Conservation (phyloP, 2,797 vertebrate genomes). For the Paramormyrops hopkinsi region DNA sequence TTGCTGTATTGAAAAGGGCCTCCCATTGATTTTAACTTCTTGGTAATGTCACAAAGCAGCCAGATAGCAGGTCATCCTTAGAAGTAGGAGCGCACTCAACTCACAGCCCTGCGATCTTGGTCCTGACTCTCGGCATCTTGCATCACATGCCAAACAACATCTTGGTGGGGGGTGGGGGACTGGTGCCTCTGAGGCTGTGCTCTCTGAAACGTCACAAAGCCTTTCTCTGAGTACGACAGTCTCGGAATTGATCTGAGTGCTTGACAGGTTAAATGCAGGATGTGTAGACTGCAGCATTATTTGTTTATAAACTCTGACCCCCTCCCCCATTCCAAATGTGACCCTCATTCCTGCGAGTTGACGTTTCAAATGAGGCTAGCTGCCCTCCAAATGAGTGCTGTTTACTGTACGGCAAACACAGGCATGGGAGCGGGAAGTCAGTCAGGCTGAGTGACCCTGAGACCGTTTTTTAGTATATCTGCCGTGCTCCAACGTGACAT, state of each 20-base stretch:
- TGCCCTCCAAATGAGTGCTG: not conserved
- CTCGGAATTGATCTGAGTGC: not conserved
- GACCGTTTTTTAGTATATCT: not conserved
- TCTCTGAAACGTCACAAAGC: not conserved
- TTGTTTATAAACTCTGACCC: not conserved
- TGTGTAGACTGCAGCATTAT: not conserved
- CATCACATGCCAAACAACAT: not conserved
- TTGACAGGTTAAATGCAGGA: not conserved
- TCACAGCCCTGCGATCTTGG: not conserved
- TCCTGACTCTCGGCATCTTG: not conserved
- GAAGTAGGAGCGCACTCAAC: not conserved
- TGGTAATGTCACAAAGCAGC: constrained; percentile 3
- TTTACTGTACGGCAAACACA: not conserved
- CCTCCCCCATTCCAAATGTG: not conserved
- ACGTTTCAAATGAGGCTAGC: not conserved
- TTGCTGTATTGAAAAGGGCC: constrained; percentile 3
- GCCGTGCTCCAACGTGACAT: not conserved
- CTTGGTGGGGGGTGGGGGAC: not conserved
- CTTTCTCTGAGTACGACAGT: not conserved
- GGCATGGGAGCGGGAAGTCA: too few species aligned
- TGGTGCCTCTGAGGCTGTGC: not conserved
- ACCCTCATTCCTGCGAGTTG: not conserved
- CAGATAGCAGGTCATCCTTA: not conserved
- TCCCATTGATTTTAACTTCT: constrained; percentile 10
- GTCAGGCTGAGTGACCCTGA: not conserved